Evolutionary conservation across 2,888 invertebrate species (phyloP).

Genomic region (Idaea aversata): DNA sequence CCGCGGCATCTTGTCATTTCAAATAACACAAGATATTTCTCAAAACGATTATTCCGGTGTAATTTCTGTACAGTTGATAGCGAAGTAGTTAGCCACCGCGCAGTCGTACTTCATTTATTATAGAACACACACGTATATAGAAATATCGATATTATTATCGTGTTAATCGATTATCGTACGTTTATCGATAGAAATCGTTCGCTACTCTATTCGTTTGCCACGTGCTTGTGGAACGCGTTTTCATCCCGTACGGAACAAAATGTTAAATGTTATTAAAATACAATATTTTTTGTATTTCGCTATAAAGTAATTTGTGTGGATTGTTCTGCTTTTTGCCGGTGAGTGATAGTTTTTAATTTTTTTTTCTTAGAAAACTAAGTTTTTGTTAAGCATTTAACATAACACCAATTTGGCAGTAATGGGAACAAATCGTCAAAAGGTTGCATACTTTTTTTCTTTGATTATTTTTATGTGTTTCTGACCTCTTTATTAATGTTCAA

Average conservation of each 20-base stretch:
- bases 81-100: background rate
- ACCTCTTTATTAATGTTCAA: too few species aligned
- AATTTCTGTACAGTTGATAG: background rate
- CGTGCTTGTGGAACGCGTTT: background rate
- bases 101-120: background rate
- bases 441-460: too few species aligned
- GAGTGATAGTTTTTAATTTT: background rate
- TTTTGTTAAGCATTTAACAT: background rate
- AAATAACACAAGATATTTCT: background rate
- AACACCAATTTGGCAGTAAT: background rate
- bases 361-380: background rate
- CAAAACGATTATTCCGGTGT: background rate
- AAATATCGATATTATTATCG: background rate
- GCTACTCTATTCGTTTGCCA: background rate
- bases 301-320: constrained; percentile 4
- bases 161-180: background rate
- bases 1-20: background rate
- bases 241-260: background rate
- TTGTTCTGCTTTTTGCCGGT: background rate
- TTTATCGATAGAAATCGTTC: background rate
- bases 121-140: background rate
- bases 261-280: constrained; percentile 2
- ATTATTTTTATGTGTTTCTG: too few species aligned
- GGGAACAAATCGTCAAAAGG: too few species aligned
- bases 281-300: constrained; percentile 6